Evolutionary conservation across 2,888 invertebrate genomes (phyloP).

Genomic region (Drosophila merina): DNA sequence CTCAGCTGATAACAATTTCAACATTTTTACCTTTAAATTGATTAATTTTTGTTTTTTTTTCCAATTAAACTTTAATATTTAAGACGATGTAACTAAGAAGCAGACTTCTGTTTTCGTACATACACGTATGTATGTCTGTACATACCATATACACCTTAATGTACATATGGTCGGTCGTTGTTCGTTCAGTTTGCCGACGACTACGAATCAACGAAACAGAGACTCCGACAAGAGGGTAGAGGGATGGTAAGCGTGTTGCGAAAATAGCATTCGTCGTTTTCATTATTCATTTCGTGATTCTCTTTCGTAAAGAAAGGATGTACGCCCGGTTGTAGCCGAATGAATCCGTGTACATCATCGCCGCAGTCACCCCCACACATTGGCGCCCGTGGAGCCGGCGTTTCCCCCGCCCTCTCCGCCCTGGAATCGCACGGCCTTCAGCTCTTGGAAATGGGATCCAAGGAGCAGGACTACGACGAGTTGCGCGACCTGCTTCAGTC

Average conservation of each 20-base stretch:
- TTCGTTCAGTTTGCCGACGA: conserved; percentile 35
- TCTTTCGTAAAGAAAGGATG: conserved; percentile 78
- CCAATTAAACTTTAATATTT: too few species aligned
- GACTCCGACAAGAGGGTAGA: conserved; percentile 1
- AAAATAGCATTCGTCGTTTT: conserved; percentile 19
- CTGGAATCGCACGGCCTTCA: conserved; percentile 26
- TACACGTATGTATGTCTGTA: conserved; percentile 1
- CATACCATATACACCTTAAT: conserved; percentile 4
- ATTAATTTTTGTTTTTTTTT: too few species aligned
- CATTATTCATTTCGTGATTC: conserved; percentile 64
- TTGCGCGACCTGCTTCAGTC: conserved; percentile 57
- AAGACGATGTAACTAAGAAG: background rate
- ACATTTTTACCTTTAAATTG: too few species aligned
- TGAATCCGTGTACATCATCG: conserved; percentile 38
- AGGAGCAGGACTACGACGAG: conserved; percentile 53
- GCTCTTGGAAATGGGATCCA: conserved; percentile 38
- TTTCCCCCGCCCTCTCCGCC: background rate
- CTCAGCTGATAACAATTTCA: too few species aligned
- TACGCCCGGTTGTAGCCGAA: conserved; percentile 64
- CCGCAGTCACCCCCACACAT: conserved; percentile 15
- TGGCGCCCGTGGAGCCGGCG: conserved; percentile 10
- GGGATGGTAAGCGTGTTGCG: conserved; percentile 67
- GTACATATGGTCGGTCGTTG: conserved; percentile 8
- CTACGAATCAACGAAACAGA: conserved; percentile 59
- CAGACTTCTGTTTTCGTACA: background rate